Evolutionary conservation across 2,797 vertebrate species (phyloP), one percentile per base, ranked within the genome.

Genomic region (Neosilurus hyrtlii): DNA sequence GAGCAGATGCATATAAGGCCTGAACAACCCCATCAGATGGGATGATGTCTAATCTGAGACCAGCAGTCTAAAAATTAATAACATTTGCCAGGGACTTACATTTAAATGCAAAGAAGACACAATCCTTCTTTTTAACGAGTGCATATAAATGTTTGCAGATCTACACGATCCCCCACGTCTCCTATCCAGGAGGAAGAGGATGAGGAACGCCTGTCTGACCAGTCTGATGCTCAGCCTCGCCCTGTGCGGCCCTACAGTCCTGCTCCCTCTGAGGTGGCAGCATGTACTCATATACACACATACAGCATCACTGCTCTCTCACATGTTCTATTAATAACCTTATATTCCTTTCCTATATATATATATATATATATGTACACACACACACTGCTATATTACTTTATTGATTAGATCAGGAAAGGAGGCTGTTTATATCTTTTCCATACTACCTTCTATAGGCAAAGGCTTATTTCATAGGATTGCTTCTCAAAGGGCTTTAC

Each of bases 141-240:
- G 30, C 57, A 16, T 57, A 35, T 18, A 30, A 77, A 4, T 78
- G 4, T 83, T 78, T 84, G 0, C 90, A 99, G 98, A 90, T 95
- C 95, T 72, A 93, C 96, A 66, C 90, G 95, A 74, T 99, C 97
- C 54, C 97, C 97, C 0, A 98, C 98, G 0, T 98, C 97, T 12
- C 97, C 97, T 0, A 98, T 98, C 92, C 97, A 96, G 0, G 97
- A 99, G 84, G 87, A 88, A 51, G 97, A 98, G 88, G 98, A 99
- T 9, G 96, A 99, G 86, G 97, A 99, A 92, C 97, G 96, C 89
- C 92, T 98, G 85, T 98, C 96, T 0, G 96, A 96, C 89, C 94
- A 96, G 89, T 96, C 94, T 0, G 96, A 96, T 0, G 91, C 92
- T 0, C 96, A 95, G 86, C 93, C 95, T 0, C 93, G 89, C 88